phyloP scores from a whole-genome alignment of 1,140 invertebrate genomes.

The Schlechtendalia chinensis region DNA sequence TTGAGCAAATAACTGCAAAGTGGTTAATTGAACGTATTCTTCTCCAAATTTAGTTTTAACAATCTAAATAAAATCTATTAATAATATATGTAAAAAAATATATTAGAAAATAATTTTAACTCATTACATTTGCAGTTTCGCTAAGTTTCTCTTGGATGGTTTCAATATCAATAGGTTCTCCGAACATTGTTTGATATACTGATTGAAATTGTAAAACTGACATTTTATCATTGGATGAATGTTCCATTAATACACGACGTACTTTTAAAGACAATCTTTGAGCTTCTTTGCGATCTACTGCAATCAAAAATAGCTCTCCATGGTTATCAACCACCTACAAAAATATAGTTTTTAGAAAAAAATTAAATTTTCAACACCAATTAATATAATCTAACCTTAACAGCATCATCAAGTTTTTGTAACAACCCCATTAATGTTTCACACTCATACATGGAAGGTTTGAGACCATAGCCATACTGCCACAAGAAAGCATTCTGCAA shows the following conservation, averaged over 20 bases:
- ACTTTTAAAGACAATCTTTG: conserved; percentile 60
- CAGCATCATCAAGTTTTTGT: conserved; percentile 58
- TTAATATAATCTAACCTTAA: conserved; percentile 57
- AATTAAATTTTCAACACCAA: background rate
- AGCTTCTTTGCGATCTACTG: conserved; percentile 57
- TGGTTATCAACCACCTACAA: conserved; percentile 50
- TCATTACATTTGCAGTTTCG: conserved; percentile 59
- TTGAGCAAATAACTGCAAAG: conserved; percentile 62
- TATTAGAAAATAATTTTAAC: background rate
- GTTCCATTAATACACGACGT: conserved; percentile 62
- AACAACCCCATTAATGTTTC: conserved; percentile 60
- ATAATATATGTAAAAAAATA: background rate
- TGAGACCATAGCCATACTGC: conserved; percentile 64
- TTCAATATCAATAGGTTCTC: conserved; percentile 58
- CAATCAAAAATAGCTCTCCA: conserved; percentile 55
- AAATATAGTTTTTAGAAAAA: background rate
- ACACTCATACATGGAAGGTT: conserved; percentile 62
- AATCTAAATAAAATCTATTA: conserved; percentile 32
- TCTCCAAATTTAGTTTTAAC: conserved; percentile 55
- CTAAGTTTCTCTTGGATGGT: conserved; percentile 59
- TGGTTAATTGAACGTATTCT: conserved; percentile 60
- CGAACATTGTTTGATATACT: conserved; percentile 59
- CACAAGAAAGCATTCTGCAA: conserved; percentile 60
- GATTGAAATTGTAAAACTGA: conserved; percentile 59
- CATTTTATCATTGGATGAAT: conserved; percentile 58